These are phyloP conservation scores for Scortum barcoo DNA, from an alignment of 2,113 vertebrate genomes.

Conservation along the genomic window DNA sequence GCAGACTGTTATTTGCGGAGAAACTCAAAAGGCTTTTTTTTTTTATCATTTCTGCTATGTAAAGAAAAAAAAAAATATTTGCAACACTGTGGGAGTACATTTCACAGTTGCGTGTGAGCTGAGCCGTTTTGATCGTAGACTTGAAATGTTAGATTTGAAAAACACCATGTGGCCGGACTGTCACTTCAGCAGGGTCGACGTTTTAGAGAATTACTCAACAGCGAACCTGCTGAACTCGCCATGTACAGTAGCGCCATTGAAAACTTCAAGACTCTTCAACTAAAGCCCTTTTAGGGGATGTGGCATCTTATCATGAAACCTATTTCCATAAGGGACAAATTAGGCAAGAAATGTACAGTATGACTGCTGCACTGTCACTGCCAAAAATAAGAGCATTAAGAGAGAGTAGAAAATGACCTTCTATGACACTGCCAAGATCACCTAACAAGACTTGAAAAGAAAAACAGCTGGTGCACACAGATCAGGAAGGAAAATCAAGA, in stretches of 20 bases:
- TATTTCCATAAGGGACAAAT: slow-evolving; percentile 48
- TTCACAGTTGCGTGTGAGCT: slow-evolving; percentile 34
- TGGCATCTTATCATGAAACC: slow-evolving; percentile 53
- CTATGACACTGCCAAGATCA: slow-evolving; percentile 55
- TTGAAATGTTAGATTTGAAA: slow-evolving; percentile 66
- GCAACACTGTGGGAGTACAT: slow-evolving; percentile 10
- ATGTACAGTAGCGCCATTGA: slow-evolving; percentile 65
- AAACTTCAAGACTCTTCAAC: slow-evolving; percentile 33
- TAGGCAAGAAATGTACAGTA: slow-evolving; percentile 35
- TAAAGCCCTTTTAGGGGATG: slow-evolving; percentile 42
- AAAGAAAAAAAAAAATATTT: slow-evolving; percentile 1
- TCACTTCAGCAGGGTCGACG: slow-evolving; percentile 45
- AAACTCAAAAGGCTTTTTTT: slow-evolving; percentile 45
- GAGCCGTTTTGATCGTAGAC: slow-evolving; percentile 45
- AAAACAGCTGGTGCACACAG: slow-evolving; percentile 64
- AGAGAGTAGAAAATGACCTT: slow-evolving; percentile 43
- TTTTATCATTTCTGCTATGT: background rate
- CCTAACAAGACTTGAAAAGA: slow-evolving; percentile 47
- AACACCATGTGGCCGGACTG: slow-evolving; percentile 57
- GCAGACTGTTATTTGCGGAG: slow-evolving; percentile 51
- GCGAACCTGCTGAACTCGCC: slow-evolving; percentile 65
- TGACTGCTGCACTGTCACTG: slow-evolving; percentile 32
- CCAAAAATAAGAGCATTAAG: slow-evolving; percentile 55
- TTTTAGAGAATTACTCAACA: slow-evolving; percentile 63
- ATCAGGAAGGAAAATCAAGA: slow-evolving; percentile 23